Evolutionary conservation across 2,797 vertebrate genomes (phyloP).

Genomic region (Gorsachius magnificus): DNA sequence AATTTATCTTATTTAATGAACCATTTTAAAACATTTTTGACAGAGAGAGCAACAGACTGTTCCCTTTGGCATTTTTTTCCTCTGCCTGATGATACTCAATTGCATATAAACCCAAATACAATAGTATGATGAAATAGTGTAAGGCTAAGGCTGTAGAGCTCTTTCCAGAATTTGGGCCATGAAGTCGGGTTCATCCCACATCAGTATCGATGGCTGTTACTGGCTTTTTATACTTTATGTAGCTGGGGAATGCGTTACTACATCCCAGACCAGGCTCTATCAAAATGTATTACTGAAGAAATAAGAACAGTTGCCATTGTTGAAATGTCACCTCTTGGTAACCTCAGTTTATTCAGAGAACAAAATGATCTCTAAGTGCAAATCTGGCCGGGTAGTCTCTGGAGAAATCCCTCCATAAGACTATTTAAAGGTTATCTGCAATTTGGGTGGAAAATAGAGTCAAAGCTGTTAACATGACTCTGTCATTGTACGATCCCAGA

Average conservation of each 20-base stretch:
- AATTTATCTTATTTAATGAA: slow-evolving; percentile 71
- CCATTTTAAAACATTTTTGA: slow-evolving; percentile 57
- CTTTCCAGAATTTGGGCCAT: not conserved
- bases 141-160: not conserved
- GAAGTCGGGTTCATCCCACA: not conserved
- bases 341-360: slow-evolving; percentile 47
- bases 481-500: not conserved
- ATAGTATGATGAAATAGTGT: not conserved
- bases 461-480: slow-evolving; percentile 28
- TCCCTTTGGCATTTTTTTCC: slow-evolving; percentile 33
- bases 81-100: not conserved
- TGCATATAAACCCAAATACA: not conserved
- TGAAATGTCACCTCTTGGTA: slow-evolving; percentile 38
- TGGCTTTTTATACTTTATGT: not conserved
- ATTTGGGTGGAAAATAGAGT: slow-evolving; percentile 49
- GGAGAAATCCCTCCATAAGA: slow-evolving; percentile 36
- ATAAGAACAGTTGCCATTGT: not conserved
- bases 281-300: not conserved
- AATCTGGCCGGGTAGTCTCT: slow-evolving; percentile 36
- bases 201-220: not conserved
- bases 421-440: slow-evolving; percentile 61
- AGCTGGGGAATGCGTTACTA: not conserved
- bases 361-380: slow-evolving; percentile 39
- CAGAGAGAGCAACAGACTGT: slow-evolving; percentile 23
- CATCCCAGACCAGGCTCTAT: not conserved